A percentile compares a stretch with the other conserved stretches of the same genome.
These are phyloP conservation scores for Percopsis omiscomaycus DNA, from an alignment of 2,797 vertebrate genomes.

Conservation along the genomic window DNA sequence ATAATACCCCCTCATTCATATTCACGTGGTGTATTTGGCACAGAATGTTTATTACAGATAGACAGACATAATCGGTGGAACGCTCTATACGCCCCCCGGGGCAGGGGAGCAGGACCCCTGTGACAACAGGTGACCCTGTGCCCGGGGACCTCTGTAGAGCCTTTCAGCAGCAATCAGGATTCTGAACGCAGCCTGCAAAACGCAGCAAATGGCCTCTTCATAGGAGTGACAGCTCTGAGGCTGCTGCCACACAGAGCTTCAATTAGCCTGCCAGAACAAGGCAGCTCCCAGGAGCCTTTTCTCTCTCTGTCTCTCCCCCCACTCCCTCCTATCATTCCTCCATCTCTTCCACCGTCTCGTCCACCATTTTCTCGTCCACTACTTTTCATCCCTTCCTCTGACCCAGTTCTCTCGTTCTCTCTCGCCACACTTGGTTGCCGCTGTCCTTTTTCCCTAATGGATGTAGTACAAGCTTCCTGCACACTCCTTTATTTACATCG, in stretches of 20 bases:
- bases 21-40: slow-evolving; percentile 39
- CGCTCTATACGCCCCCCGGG: slow-evolving; percentile 5
- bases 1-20: slow-evolving; percentile 37
- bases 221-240: slow-evolving; percentile 70
- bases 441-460: slow-evolving; percentile 1
- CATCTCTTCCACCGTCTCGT: slow-evolving; percentile 29
- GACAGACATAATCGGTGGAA: slow-evolving; percentile 41
- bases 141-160: slow-evolving; percentile 38
- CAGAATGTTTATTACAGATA: slow-evolving; percentile 37
- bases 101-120: slow-evolving; percentile 11
- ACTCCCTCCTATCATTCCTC: slow-evolving; percentile 10
- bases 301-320: slow-evolving; percentile 12
- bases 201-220: slow-evolving; percentile 73
- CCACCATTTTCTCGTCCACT: slow-evolving; percentile 22
- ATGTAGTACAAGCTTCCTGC: neutral
- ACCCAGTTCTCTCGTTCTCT: slow-evolving; percentile 24
- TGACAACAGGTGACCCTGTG: slow-evolving; percentile 32
- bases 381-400: slow-evolving; percentile 25
- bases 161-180: slow-evolving; percentile 71
- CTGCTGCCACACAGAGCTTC: slow-evolving; percentile 69
- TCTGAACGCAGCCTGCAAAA: slow-evolving; percentile 71
- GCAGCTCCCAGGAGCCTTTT: slow-evolving; percentile 61
- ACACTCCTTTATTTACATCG: neutral
- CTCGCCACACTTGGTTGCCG: slow-evolving; percentile 26
- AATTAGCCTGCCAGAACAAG: slow-evolving; percentile 77